These are phyloP conservation scores for Eunapius fragilis DNA, from an alignment of 37 sponge, comb jelly and placozoan species.

Conservation along the genomic window DNA sequence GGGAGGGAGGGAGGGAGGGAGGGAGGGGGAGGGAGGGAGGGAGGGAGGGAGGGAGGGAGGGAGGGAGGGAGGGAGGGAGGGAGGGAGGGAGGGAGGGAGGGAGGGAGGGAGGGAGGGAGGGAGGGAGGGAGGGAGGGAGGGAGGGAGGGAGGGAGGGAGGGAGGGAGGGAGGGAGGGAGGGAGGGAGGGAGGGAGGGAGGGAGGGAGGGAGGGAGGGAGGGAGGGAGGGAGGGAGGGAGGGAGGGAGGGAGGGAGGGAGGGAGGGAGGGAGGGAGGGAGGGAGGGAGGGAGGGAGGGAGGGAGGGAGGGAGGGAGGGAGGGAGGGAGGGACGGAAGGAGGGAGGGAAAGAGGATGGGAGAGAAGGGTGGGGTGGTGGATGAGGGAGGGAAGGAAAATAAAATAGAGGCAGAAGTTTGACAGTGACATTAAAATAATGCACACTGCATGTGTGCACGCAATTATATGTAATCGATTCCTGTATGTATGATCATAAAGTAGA, in stretches of 20 bases:
- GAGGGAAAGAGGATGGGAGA: conserved; percentile 8
- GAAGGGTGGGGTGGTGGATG: too few relatives aligned
- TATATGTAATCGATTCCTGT: too few relatives aligned
- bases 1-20: conserved; percentile 18
- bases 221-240: conserved; percentile 45
- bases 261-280: conserved; percentile 45
- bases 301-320: conserved; percentile 40
- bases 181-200: conserved; percentile 34
- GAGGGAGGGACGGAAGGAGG: conserved; percentile 35
- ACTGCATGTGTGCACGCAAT: too few relatives aligned
- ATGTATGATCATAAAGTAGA: too few relatives aligned
- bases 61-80: conserved; percentile 30
- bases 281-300: conserved; percentile 40
- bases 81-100: conserved; percentile 13
- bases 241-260: conserved; percentile 45
- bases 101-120: conserved; percentile 27
- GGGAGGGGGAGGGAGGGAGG: conserved; percentile 8
- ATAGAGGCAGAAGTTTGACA: too few relatives aligned
- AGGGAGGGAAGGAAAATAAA: too few relatives aligned
- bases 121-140: conserved; percentile 29
- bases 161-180: neutral
- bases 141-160: conserved; percentile 27
- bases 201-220: conserved; percentile 45
- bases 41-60: conserved; percentile 30
- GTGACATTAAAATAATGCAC: too few relatives aligned